Evolutionary conservation across 2,888 invertebrate species (phyloP).

Genomic region (Orthosia cruda): DNA sequence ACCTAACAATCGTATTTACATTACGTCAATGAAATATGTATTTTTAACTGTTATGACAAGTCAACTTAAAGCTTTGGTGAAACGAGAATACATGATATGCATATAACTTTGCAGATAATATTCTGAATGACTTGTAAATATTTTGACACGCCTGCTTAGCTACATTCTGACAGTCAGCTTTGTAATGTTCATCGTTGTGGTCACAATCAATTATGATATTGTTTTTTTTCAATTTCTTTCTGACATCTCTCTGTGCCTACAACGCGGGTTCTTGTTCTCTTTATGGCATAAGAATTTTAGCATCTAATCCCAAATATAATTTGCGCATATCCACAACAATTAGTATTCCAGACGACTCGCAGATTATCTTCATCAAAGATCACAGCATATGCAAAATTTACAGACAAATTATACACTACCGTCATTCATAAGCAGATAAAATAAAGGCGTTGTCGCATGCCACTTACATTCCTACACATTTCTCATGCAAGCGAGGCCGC

Average conservation of each 20-base stretch:
- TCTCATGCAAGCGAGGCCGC: slow-evolving; percentile 47
- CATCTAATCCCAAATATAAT: neutral
- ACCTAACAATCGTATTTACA: slow-evolving; percentile 39
- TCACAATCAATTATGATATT: neutral
- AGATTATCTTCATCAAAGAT: slow-evolving; percentile 14
- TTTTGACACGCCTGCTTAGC: slow-evolving; percentile 22
- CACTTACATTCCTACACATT: slow-evolving; percentile 50
- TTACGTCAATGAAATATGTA: slow-evolving; percentile 36
- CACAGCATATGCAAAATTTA: slow-evolving; percentile 18
- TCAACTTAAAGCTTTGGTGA: slow-evolving; percentile 18
- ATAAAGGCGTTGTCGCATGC: slow-evolving; percentile 34
- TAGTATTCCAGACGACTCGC: neutral
- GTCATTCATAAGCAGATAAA: slow-evolving; percentile 26
- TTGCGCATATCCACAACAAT: neutral
- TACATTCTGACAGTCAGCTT: slow-evolving; percentile 7
- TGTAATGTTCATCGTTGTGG: neutral
- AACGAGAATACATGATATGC: slow-evolving; percentile 42
- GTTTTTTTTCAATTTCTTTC: neutral
- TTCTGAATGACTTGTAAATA: slow-evolving; percentile 39
- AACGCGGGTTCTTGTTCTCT: neutral
- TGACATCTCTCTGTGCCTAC: neutral
- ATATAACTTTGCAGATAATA: slow-evolving; percentile 22
- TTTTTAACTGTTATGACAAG: slow-evolving; percentile 40
- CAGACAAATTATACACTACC: slow-evolving; percentile 19
- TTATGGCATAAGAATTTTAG: neutral